Evolutionary conservation across 1,140 invertebrate genomes (phyloP).

Genomic region (Ectropis grisescens): DNA sequence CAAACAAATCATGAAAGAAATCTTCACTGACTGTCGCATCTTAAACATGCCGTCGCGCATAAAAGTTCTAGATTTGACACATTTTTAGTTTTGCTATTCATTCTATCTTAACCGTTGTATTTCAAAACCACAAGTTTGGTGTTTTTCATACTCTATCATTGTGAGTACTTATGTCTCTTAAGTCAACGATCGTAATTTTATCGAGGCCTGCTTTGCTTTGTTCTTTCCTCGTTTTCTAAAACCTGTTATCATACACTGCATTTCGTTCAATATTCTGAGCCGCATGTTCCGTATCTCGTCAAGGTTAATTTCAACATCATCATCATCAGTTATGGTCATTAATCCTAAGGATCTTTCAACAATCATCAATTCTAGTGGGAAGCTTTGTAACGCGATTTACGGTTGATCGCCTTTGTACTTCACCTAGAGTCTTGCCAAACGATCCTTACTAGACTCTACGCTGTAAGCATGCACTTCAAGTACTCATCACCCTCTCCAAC

Average conservation of each 20-base stretch:
- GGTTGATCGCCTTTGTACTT: slow-evolving; percentile 29
- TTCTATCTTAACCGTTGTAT: no score
- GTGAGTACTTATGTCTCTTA: no score
- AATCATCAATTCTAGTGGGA: slow-evolving; percentile 27
- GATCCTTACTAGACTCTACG: slow-evolving; percentile 1
- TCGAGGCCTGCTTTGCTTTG: no score
- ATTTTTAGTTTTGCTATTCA: no score
- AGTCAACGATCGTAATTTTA: no score
- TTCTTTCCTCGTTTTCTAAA: slow-evolving; percentile 31
- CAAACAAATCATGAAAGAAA: no score
- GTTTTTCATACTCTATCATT: no score
- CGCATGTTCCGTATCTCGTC: slow-evolving; percentile 4
- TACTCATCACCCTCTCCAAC: slow-evolving; percentile 29
- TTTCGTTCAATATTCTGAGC: slow-evolving; percentile 2
- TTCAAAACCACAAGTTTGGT: no score
- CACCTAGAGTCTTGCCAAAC: slow-evolving; percentile 25
- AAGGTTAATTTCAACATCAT: slow-evolving; percentile 6
- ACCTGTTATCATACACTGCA: slow-evolving; percentile 26
- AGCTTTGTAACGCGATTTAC: slow-evolving; percentile 21
- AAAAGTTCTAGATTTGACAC: no score
- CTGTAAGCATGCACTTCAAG: slow-evolving; percentile 24
- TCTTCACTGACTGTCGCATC: no score
- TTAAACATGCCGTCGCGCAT: no score
- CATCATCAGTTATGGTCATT: slow-evolving; percentile 14
- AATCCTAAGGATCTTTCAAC: slow-evolving; percentile 25